A percentile compares a stretch with the other conserved stretches of the same genome.
These are phyloP conservation scores for Erethizon dorsatum DNA, from an alignment of 2,797 vertebrate species.

Conservation along the genomic window DNA sequence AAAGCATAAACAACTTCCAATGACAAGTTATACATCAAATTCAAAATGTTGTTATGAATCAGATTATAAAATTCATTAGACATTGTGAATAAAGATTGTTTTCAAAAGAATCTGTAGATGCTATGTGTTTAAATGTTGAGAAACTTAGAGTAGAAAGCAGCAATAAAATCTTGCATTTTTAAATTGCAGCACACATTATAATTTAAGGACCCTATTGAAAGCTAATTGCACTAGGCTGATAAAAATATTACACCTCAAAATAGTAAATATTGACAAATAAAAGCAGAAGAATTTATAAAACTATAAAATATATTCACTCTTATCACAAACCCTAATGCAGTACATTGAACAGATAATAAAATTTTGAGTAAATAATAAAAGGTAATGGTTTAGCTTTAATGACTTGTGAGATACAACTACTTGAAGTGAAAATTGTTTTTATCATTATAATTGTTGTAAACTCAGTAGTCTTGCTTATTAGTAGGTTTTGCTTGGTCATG, in stretches of 20 bases:
- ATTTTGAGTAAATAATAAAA: constrained; percentile 84
- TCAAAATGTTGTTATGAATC: constrained; percentile 15
- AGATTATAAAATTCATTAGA: constrained; percentile 47
- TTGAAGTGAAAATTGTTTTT: constrained; percentile 67
- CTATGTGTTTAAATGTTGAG: constrained; percentile 32
- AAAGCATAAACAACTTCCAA: background rate
- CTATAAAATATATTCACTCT: constrained; percentile 82
- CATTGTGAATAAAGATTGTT: background rate
- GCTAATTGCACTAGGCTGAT: constrained; percentile 25
- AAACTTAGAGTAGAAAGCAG: constrained; percentile 75
- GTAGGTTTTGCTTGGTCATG: constrained; percentile 62
- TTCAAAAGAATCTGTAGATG: constrained; percentile 4
- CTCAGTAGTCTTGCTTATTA: constrained; percentile 53
- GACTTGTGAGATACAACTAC: constrained; percentile 73
- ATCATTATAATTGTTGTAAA: constrained; percentile 31
- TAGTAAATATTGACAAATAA: constrained; percentile 84
- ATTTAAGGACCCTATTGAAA: constrained; percentile 77
- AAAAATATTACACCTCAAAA: constrained; percentile 76
- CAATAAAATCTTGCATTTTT: constrained; percentile 63
- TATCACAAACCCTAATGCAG: constrained; percentile 78
- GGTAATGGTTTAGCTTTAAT: constrained; percentile 79
- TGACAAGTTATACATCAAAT: constrained; percentile 10
- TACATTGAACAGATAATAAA: constrained; percentile 81
- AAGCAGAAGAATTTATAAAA: constrained; percentile 84
- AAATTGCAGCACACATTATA: constrained; percentile 67